Percentiles rank a stretch among this genome's conserved stretches.
Evolutionary conservation across 2,797 vertebrate species (phyloP).

Genomic region (Trachops cirrhosus): DNA sequence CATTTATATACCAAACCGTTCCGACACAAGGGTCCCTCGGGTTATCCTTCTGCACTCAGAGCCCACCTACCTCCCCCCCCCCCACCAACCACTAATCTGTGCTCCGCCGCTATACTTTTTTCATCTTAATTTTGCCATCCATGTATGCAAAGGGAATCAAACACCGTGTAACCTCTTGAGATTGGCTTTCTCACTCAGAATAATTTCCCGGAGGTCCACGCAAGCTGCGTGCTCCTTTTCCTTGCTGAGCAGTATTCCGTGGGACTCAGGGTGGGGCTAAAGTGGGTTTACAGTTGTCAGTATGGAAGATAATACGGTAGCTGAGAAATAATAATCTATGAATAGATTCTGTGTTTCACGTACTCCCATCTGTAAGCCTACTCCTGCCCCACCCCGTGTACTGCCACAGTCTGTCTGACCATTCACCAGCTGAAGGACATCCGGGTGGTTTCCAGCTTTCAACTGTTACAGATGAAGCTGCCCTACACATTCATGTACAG

Average conservation of each 20-base stretch:
- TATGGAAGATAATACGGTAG: neutral
- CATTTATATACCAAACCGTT: neutral
- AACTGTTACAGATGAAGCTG: neutral
- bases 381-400: neutral
- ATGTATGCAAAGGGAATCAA: neutral
- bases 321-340: neutral
- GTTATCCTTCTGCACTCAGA: neutral
- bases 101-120: neutral
- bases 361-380: neutral
- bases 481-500: neutral
- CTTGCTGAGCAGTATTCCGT: neutral
- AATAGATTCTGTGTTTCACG: neutral
- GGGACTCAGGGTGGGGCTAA: neutral
- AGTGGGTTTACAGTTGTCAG: neutral
- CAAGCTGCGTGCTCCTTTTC: neutral
- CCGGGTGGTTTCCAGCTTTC: neutral
- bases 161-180: neutral
- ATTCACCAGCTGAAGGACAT: neutral
- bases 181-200: neutral
- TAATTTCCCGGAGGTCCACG: neutral
- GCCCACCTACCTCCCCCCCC: neutral
- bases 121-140: neutral
- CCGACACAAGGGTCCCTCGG: neutral
- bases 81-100: neutral
- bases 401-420: neutral